Percentiles rank a stretch among this genome's conserved stretches.
Evolutionary conservation across 2,888 invertebrate genomes (phyloP).

Genomic region (Aradus depressus): DNA sequence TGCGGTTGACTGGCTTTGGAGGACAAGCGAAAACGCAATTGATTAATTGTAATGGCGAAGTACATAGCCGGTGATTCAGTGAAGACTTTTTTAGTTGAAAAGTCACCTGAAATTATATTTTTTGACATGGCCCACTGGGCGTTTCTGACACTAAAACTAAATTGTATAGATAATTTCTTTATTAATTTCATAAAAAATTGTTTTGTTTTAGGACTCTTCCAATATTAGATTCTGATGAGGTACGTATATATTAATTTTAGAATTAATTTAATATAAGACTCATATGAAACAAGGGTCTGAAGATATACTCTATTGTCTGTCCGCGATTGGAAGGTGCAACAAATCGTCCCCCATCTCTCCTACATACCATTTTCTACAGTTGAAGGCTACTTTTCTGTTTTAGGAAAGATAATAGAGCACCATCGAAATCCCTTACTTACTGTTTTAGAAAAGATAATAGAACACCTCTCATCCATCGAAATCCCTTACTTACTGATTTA

Average conservation of each 20-base stretch:
- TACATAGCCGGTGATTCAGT: too few relatives aligned
- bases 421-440: too few relatives aligned
- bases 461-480: too few relatives aligned
- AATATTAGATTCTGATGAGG: constrained; percentile 63
- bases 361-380: not conserved
- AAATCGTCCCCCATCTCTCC: not conserved
- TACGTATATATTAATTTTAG: constrained; percentile 27
- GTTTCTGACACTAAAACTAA: not conserved
- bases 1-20: too few relatives aligned
- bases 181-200: constrained; percentile 6
- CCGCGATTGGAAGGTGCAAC: not conserved
- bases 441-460: too few relatives aligned
- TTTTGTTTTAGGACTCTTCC: constrained; percentile 42
- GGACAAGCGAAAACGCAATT: too few relatives aligned
- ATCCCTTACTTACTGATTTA: too few relatives aligned
- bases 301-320: not conserved
- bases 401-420: not conserved
- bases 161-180: not conserved
- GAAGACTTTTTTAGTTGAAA: too few relatives aligned
- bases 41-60: too few relatives aligned
- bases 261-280: not conserved
- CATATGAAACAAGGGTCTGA: not conserved
- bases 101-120: too few relatives aligned
- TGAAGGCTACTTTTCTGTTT: not conserved
- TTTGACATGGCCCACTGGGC: too few relatives aligned